Percentiles rank a stretch among this genome's conserved stretches.
Evolutionary conservation across 1,140 invertebrate genomes (phyloP).

Genomic region (Philotrypesis tridentata): DNA sequence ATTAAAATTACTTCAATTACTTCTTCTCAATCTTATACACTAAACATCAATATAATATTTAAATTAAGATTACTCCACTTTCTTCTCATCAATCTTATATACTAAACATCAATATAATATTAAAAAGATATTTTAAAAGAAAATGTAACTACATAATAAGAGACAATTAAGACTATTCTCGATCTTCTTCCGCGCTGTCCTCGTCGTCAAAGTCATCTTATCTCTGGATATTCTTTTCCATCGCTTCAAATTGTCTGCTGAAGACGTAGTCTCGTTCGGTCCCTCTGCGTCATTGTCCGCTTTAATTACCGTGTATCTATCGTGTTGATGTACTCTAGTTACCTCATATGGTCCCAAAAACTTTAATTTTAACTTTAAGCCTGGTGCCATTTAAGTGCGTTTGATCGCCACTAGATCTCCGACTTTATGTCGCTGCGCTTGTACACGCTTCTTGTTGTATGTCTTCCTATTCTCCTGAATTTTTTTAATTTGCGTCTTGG

Average conservation of each 20-base stretch:
- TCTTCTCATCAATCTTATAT: too few relatives aligned
- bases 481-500: conserved; percentile 13
- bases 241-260: conserved; percentile 2
- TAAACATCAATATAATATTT: too few relatives aligned
- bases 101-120: too few relatives aligned
- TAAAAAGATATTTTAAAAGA: too few relatives aligned
- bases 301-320: neutral
- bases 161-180: too few relatives aligned
- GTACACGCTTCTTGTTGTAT: neutral
- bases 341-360: conserved; percentile 28
- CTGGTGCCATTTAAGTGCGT: conserved; percentile 30
- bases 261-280: neutral
- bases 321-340: neutral
- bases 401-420: conserved; percentile 36
- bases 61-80: too few relatives aligned
- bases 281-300: conserved; percentile 11
- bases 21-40: too few relatives aligned
- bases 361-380: conserved; percentile 9
- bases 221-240: neutral
- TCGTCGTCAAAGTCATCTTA: neutral
- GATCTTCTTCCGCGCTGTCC: neutral
- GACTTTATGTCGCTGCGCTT: neutral
- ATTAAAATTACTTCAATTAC: too few relatives aligned
- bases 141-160: too few relatives aligned
- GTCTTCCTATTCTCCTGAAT: too few relatives aligned